Base-by-base conservation (phyloP, 2,797 vertebrate genomes). In the Ptychobarbus kaznakovi region DNA sequence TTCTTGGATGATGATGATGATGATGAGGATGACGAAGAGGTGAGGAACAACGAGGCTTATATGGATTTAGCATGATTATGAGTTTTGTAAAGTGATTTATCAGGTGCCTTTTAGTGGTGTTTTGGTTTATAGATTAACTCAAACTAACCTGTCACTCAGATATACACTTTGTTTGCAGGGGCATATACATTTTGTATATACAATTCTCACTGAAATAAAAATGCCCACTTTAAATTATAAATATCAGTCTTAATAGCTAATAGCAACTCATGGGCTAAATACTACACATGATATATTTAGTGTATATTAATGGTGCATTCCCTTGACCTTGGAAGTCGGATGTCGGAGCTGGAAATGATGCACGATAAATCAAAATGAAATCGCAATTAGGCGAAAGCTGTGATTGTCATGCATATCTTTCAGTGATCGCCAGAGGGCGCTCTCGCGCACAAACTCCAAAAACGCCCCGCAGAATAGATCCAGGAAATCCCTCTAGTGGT, bases 1-100 rank as follows among this genome's bases (percentile, higher is more conserved):
- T 99, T 99, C 92, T 85, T 97, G 85, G 97, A 98, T 78, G 97
- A 97, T 2, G 96, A 97, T 2, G 96, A 97, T 4, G 97, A 97
- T 8, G 96, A 96, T 22, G 96, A 99, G 0, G 98, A 98, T 0
- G 96, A 96, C 0, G 96, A 97, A 76, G 96, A 94, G 97, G 98
- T 99, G 94, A 89, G 95, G 90, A 9, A 63, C 49, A 51, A 28
- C 0, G 0, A 40, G 28, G n/a, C 13, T 56, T 22, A 15, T 25
- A 13, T 61, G 42, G 38, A 69, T 13, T 44, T 72, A 25, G 12
- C 69, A 44, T 72, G 69, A 72, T 46, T 25, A 44, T 44, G 7
- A 25, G n/a, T 46, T 72, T 16, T 25, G 42, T 40, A 12, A 25
- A 72, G 20, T 70, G 11, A 44, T 70, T 3, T 42, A 12, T 42